These are phyloP conservation scores for Hypanus sabinus DNA, from an alignment of 2,113 vertebrate species.

Conservation along the genomic window DNA sequence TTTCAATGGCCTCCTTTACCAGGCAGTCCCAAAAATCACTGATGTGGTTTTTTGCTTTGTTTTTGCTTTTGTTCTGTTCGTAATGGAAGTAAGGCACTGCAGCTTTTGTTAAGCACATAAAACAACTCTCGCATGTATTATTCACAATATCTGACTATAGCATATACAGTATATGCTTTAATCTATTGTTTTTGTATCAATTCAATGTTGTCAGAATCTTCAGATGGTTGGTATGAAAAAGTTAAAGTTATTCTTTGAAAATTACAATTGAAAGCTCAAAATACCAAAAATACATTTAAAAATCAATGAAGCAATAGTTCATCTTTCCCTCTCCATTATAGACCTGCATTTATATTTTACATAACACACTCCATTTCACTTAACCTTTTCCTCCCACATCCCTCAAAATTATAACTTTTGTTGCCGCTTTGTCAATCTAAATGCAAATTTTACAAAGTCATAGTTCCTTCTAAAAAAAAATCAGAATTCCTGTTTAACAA, in stretches of 20 bases:
- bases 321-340: neutral
- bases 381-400: neutral
- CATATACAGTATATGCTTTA: neutral
- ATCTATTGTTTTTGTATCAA: neutral
- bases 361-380: neutral
- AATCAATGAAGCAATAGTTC: neutral
- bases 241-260: too few relatives aligned
- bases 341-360: neutral
- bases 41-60: too few relatives aligned
- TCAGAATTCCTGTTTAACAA: neutral
- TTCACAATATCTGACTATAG: too few relatives aligned
- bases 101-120: too few relatives aligned
- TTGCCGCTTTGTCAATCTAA: too few relatives aligned
- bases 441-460: neutral
- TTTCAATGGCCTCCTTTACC: too few relatives aligned
- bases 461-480: neutral
- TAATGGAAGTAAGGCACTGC: too few relatives aligned
- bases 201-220: neutral
- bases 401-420: neutral
- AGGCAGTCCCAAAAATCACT: too few relatives aligned
- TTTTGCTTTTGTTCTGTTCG: too few relatives aligned
- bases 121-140: too few relatives aligned
- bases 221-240: neutral
- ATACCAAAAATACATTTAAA: neutral
- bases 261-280: neutral